Evolutionary conservation across 2,113 vertebrate species (phyloP).

Genomic region (Pseudonaja textilis): DNA sequence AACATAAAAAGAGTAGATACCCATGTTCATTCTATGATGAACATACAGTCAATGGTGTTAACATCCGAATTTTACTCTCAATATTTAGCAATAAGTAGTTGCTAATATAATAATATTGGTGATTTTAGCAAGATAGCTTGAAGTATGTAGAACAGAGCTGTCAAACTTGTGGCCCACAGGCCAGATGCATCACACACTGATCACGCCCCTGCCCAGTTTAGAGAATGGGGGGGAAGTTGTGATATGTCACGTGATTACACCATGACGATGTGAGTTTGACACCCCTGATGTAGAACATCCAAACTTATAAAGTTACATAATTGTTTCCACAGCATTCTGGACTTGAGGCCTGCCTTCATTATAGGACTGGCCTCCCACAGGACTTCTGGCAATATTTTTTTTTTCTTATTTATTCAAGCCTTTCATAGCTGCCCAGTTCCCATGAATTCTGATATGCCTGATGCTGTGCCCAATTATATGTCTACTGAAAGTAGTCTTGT

Average conservation of each 20-base stretch:
- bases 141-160: not conserved
- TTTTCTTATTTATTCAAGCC: not conserved
- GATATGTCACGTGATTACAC: too few relatives aligned
- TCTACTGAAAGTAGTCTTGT: not conserved
- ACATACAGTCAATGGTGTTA: not conserved
- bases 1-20: not conserved
- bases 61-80: not conserved
- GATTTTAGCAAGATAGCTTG: not conserved
- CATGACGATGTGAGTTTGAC: too few relatives aligned
- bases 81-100: not conserved
- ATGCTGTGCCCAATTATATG: not conserved
- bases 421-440: not conserved
- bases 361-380: not conserved
- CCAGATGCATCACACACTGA: too few relatives aligned
- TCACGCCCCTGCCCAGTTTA: too few relatives aligned
- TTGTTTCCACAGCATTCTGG: not conserved
- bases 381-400: not conserved
- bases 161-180: too few relatives aligned
- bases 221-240: too few relatives aligned
- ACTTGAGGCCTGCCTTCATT: not conserved
- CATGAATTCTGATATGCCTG: not conserved
- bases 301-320: not conserved
- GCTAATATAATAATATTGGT: not conserved
- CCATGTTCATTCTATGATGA: not conserved
- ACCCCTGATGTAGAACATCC: not conserved